Conservation (phyloP, 2,113 vertebrate species). For the Gallinago media region DNA sequence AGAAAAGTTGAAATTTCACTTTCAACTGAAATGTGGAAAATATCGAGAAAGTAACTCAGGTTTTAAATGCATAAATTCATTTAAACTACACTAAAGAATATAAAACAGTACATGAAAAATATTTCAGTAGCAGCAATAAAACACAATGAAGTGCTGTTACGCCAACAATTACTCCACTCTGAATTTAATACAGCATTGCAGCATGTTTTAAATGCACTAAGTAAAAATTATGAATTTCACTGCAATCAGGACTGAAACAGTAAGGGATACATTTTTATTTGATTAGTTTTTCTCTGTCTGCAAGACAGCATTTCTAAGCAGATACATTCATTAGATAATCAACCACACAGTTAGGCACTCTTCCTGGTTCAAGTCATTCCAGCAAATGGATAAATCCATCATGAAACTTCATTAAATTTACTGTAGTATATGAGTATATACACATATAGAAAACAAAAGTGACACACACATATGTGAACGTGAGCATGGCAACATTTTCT, state of each 20-base stretch:
- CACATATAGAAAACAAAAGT: not conserved
- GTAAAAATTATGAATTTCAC: not conserved
- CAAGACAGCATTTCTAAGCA: not conserved
- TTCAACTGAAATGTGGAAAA: not conserved
- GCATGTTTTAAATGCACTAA: not conserved
- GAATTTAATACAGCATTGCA: not conserved
- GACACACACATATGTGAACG: not conserved
- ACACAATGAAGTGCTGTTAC: not conserved
- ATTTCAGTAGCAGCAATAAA: not conserved
- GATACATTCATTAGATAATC: not conserved
- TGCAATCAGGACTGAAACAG: not conserved
- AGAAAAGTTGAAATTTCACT: not conserved
- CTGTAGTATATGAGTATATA: not conserved
- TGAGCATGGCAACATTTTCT: not conserved
- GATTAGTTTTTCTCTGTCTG: not conserved
- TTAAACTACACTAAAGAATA: not conserved
- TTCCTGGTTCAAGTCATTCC: not conserved
- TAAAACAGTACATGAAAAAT: not conserved
- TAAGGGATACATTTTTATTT: not conserved
- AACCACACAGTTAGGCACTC: not conserved
- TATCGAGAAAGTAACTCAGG: not conserved
- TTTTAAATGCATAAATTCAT: not conserved
- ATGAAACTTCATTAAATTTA: not conserved
- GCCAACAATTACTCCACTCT: not conserved
- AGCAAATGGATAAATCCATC: not conserved